Percentiles rank a stretch among this genome's conserved stretches.
phyloP scores from a whole-genome alignment of 2,797 vertebrate genomes.

The Gadopsis marmoratus region DNA sequence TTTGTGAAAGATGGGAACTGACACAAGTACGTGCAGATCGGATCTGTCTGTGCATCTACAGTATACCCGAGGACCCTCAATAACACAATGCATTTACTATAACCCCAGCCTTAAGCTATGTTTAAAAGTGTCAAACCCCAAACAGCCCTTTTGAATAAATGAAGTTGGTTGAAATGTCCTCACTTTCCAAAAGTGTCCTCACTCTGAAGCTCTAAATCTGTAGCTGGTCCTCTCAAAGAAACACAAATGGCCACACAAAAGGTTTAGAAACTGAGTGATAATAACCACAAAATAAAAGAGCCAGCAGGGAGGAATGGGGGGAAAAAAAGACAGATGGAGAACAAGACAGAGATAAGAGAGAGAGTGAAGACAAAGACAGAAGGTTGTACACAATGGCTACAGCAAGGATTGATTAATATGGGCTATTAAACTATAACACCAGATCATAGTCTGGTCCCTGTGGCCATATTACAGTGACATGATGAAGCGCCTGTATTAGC shows the following conservation, averaged over 20 bases:
- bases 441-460: slow-evolving; percentile 81
- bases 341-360: slow-evolving; percentile 40
- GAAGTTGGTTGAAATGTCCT: not conserved
- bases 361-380: slow-evolving; percentile 66
- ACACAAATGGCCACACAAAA: not conserved
- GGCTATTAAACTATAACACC: slow-evolving; percentile 81
- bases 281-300: slow-evolving; percentile 43
- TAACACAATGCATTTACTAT: not conserved
- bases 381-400: slow-evolving; percentile 61
- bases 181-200: not conserved
- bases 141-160: not conserved
- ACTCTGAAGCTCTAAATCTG: not conserved
- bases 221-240: slow-evolving; percentile 6
- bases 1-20: slow-evolving; percentile 53
- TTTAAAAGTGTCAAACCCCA: slow-evolving; percentile 1
- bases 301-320: slow-evolving; percentile 16
- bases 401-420: slow-evolving; percentile 77
- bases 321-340: slow-evolving; percentile 54
- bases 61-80: slow-evolving; percentile 2
- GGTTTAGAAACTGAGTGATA: slow-evolving; percentile 28
- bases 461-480: slow-evolving; percentile 81
- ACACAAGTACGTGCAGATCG: slow-evolving; percentile 20
- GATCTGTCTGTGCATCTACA: not conserved
- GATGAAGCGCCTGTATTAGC: slow-evolving; percentile 81
- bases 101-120: not conserved